These are phyloP conservation scores for Cheilosia impressa DNA, from an alignment of 2,888 invertebrate genomes.

Conservation along the genomic window DNA sequence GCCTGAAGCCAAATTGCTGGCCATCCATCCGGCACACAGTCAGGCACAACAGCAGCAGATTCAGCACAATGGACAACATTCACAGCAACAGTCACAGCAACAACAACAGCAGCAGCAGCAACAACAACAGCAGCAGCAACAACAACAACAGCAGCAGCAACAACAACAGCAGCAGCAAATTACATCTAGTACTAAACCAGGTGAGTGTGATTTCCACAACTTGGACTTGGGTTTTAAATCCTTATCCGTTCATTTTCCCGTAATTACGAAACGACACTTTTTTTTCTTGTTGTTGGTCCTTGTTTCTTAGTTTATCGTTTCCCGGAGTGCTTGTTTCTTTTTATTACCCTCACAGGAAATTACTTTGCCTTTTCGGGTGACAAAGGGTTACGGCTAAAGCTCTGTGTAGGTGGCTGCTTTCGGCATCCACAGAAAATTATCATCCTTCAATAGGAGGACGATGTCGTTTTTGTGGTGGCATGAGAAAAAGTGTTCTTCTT, in stretches of 20 bases:
- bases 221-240: conserved; percentile 13
- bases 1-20: conserved; percentile 83
- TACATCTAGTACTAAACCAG: conserved; percentile 82
- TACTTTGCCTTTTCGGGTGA: conserved; percentile 48
- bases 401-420: conserved; percentile 33
- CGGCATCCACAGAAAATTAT: conserved; percentile 35
- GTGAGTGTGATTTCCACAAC: conserved; percentile 77
- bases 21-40: conserved; percentile 82
- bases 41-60: conserved; percentile 77
- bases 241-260: conserved; percentile 38
- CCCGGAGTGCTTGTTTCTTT: conserved; percentile 46
- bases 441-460: conserved; percentile 38
- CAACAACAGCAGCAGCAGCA: conserved; percentile 77
- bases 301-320: conserved; percentile 14
- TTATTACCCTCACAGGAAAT: conserved; percentile 62
- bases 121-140: conserved; percentile 78
- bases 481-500: conserved; percentile 12
- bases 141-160: conserved; percentile 78
- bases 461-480: conserved; percentile 1
- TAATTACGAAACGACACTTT: conserved; percentile 50
- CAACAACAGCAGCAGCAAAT: conserved; percentile 79
- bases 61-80: conserved; percentile 78
- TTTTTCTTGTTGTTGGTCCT: neutral
- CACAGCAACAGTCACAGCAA: conserved; percentile 78
- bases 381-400: conserved; percentile 31